These are phyloP conservation scores for Wiebesia pumilae DNA, from an alignment of 1,140 invertebrate genomes.

Conservation along the genomic window DNA sequence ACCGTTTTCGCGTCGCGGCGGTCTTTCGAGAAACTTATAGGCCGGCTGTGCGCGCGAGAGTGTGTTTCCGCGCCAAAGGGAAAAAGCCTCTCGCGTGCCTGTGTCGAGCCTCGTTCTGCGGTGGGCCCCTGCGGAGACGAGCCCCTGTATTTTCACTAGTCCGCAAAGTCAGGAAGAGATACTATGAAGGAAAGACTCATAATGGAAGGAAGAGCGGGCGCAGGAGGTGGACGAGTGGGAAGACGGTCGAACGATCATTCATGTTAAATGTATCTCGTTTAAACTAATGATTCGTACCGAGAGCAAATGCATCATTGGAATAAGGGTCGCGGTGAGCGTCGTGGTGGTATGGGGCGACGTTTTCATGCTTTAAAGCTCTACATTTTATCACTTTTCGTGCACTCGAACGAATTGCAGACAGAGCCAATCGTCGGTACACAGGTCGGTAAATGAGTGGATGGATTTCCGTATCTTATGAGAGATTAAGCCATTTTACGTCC, in stretches of 20 bases:
- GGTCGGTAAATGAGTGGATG: no score
- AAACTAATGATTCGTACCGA: background rate
- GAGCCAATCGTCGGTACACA: no score
- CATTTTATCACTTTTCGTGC: no score
- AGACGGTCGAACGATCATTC: background rate
- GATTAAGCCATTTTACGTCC: background rate
- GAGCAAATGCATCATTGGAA: no score
- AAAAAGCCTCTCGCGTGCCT: conserved; percentile 2
- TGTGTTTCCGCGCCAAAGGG: background rate
- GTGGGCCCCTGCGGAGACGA: conserved; percentile 6
- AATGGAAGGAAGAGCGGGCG: no score
- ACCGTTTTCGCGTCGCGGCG: conserved; percentile 14
- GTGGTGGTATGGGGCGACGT: no score
- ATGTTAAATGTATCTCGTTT: background rate
- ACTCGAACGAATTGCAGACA: background rate
- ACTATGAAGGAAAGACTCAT: background rate
- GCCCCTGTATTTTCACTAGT: background rate
- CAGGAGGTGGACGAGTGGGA: no score
- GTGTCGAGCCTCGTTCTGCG: background rate
- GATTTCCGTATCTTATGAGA: no score
- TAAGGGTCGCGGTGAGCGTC: no score
- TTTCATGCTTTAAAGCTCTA: no score
- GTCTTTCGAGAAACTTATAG: conserved; percentile 4
- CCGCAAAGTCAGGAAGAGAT: background rate
- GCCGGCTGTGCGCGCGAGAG: background rate